Evolutionary conservation across 2,797 vertebrate genomes (phyloP).

Genomic region (Diglossa cyanea): DNA sequence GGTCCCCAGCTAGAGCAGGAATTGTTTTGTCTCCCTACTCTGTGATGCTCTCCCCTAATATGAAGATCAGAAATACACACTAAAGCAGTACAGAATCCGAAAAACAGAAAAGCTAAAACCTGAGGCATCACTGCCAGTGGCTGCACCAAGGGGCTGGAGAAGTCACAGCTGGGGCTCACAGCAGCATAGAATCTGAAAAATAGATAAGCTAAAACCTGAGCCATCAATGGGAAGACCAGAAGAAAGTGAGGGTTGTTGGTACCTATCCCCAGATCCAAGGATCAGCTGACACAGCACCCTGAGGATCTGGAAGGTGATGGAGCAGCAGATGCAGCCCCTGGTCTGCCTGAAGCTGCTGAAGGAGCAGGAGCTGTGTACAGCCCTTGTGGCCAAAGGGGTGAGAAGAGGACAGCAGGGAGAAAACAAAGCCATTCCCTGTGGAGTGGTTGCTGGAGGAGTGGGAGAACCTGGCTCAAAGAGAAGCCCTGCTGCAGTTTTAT

Average conservation of each 20-base stretch:
- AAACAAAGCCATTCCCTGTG: not conserved
- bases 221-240: not conserved
- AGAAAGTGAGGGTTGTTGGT: not conserved
- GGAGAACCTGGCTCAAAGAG: not conserved
- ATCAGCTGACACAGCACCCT: not conserved
- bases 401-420: constrained; percentile 8
- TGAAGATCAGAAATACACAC: not conserved
- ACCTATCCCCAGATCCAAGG: not conserved
- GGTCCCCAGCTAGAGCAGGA: not conserved
- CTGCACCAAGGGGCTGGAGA: too few species aligned
- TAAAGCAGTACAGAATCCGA: not conserved
- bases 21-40: not conserved
- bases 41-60: fast-evolving
- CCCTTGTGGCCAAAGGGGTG: not conserved
- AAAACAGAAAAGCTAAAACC: not conserved
- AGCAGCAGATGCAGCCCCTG: not conserved
- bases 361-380: constrained; percentile 6
- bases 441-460: not conserved
- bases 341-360: not conserved
- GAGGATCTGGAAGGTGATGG: not conserved
- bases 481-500: not conserved
- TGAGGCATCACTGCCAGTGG: not conserved
- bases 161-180: too few species aligned
- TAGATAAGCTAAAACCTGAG: not conserved
- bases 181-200: not conserved